A percentile compares a stretch with the other conserved stretches of the same genome.
Evolutionary conservation across 2,113 vertebrate species (phyloP).

Genomic region (Paracanthobrama guichenoti): DNA sequence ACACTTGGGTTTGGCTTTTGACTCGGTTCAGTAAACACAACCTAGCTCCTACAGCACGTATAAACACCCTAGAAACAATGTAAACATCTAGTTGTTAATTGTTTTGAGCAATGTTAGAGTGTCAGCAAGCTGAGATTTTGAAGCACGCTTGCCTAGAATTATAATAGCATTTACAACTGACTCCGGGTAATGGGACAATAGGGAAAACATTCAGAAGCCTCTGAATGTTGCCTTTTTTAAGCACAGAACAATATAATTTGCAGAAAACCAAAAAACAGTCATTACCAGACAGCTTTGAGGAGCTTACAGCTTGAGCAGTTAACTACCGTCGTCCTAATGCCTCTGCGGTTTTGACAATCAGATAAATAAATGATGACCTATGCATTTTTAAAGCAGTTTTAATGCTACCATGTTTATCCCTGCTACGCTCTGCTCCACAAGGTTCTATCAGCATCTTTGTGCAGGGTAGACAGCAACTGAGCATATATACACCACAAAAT

Average conservation of each 20-base stretch:
- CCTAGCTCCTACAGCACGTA: neutral
- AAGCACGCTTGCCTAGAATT: neutral
- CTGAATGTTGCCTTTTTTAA: neutral
- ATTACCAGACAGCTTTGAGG: neutral
- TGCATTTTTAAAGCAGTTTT: conserved; percentile 54
- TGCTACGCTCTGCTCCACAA: conserved; percentile 6
- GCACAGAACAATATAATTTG: neutral
- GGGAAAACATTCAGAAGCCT: neutral
- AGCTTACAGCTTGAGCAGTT: neutral
- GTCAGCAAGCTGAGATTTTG: neutral
- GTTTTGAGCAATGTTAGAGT: neutral
- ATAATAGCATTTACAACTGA: neutral
- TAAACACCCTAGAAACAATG: neutral
- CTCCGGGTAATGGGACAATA: neutral
- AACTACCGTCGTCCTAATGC: neutral
- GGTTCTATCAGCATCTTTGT: conserved; percentile 25
- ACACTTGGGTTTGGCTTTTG: neutral
- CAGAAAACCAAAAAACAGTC: neutral
- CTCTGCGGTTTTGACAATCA: conserved; percentile 36
- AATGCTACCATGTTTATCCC: conserved; percentile 32
- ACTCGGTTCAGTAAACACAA: neutral
- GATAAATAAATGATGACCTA: conserved; percentile 54
- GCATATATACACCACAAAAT: neutral
- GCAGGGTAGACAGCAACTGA: neutral
- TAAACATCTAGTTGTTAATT: neutral